Base-by-base conservation (phyloP, 2,113 vertebrate genomes). In the Macaca nemestrina region DNA sequence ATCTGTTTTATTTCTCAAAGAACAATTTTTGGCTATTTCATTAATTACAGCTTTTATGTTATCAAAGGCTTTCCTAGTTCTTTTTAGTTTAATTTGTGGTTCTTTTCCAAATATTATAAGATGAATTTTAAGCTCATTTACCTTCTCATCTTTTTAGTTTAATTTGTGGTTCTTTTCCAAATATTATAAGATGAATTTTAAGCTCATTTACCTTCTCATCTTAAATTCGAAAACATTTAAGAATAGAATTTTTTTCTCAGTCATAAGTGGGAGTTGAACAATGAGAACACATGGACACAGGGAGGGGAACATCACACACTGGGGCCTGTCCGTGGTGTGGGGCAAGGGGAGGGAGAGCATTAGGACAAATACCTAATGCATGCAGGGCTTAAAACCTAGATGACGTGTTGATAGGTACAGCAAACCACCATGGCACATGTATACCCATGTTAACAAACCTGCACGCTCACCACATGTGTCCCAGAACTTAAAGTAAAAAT, bases 211-310 rank as follows among this genome's bases (percentile, higher is more conserved):
- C 23, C 38, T 81, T 84, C 43, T 43, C 27, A 25, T 75, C 67
- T 95, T 97, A n/a, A n/a, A n/a, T n/a, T n/a, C 78, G 40, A 86
- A 96, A 38, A 52, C 25, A 76, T 78, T 81, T 59, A 88, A 88
- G 35, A 84, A 85, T 67, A 64, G 32, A 87, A 23, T 38, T 83
- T 14, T 14, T 67, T 50, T n/a, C 52, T 20, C 52, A 55, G 17
- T 55, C 52, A 8, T 55, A 55, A 20, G 18, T 55, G 16, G 18
- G 18, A 55, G 52, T 20, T 55, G 52, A 55, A 55, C 52, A 55
- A 55, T 55, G 52, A 55, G 52, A 55, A 55, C 52, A 55, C 52
- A 55, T 55, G 52, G 52, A 8, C 52, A 55, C 52, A 20, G 52
- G 2, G 18, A 55, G 52, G 52, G 52, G 18, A 55, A 55, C 52